Conservation (phyloP, 2,113 vertebrate genomes). For the Coracopsis vasa region DNA sequence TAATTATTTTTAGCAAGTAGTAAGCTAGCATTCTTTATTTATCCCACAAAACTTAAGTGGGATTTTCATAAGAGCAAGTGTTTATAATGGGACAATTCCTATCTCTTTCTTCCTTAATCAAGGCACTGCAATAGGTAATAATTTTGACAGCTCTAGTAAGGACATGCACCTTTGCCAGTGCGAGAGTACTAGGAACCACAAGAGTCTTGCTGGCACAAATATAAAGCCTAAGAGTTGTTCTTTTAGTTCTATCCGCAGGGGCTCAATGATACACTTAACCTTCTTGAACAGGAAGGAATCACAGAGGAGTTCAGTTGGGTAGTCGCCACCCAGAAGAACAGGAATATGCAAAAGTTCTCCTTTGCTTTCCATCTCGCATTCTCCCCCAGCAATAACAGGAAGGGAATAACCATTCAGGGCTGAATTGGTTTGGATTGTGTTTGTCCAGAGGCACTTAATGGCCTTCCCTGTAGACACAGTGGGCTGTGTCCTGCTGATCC, state of each 20-base stretch:
- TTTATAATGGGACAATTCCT: neutral
- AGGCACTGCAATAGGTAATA: neutral
- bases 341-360: neutral
- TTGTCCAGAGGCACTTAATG: neutral
- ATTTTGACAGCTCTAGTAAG: neutral
- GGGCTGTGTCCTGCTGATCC: neutral
- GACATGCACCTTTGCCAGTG: neutral
- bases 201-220: neutral
- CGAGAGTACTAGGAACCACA: neutral
- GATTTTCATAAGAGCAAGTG: neutral
- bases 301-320: neutral
- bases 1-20: neutral
- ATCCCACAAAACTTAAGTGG: neutral
- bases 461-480: neutral
- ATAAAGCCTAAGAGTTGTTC: neutral
- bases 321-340: neutral
- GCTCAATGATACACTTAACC: neutral
- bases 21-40: neutral
- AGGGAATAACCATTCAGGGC: neutral
- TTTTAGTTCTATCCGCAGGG: neutral
- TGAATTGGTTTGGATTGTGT: neutral
- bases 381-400: neutral
- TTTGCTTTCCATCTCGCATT: neutral
- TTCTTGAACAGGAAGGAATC: neutral
- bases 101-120: neutral